Evolutionary conservation across 2,888 invertebrate species (phyloP), one percentile per base, ranked within the genome.

Genomic region (Andrena trimmerana): DNA sequence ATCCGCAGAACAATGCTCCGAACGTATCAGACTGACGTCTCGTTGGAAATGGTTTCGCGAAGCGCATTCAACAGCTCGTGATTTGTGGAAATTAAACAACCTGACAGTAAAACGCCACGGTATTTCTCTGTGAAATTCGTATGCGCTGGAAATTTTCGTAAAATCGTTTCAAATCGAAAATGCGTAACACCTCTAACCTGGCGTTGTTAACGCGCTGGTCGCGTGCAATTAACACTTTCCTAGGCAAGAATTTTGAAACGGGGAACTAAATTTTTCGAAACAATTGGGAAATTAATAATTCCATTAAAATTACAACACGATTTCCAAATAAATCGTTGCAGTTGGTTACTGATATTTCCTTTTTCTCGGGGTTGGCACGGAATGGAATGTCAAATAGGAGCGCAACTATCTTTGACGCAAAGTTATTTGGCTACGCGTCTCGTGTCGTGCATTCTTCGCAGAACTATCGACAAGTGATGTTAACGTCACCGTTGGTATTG

Each of bases 11-110:
- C 54, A 31, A 27, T 2, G 13, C 50, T 13, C 20, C 13, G 20
- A 36, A 5, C 33, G 6, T n/a, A 52, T 13, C 16, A 3, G 6
- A 0, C 16, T n/a, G 33, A 42, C 54, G 24, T 48, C 62, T 3
- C 29, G 1, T 7, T 31, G 33, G 24, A 36, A 27, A 33, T 20
- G 50, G 59, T 57, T 73, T 16, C 31, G 33, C 13, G 24, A 31
- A 20, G 7, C 1, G 20, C 36, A 29, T n/a, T 66, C n/a, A 60
- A 10, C 50, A 33, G 50, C 31, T 16, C n/a, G 52, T 31, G n/a
- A 79, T 82, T 62, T 33, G 71, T 52, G 54, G 27, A 74, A 79
- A 67, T 71, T 50, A 67, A 74, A 75, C 57, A 70, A 27, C n/a
- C 0, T 27, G 5, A 13, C 8, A 24, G 8, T 10, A 8, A 29